Base-by-base conservation (phyloP, 23 tunicate genomes). In the Trididemnum clinides region DNA sequence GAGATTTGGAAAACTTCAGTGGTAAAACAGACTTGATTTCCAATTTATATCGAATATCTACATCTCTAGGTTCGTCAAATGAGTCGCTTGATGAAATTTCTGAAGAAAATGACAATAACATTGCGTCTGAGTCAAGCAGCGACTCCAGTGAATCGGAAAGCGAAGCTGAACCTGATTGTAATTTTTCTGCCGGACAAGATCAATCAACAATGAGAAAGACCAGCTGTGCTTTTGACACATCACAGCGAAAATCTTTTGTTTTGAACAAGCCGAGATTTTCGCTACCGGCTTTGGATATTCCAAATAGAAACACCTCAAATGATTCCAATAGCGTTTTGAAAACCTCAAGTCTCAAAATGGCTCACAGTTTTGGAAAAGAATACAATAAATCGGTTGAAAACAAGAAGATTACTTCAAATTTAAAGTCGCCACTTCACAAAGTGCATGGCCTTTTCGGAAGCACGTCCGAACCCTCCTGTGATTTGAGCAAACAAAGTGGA, bases 251-350 rank as follows among this genome's bases (percentile, higher is more conserved):
- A 72, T 25, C 64, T 49, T 85, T 85, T 85, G 57, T 74, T 33
- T 10, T 86, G 63, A 77, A 64, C 64, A 63, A 77, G 33, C 64
- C 90, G 64, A 86, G 62, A 38, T 86, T 86, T 49, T 86, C 90
- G 28, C 28, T 77, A 2, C 84, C 90, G 28, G 62, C 59, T 27
- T 3, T n/a, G 3, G 4, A 34, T 4, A 29, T 27, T 27, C n/a
- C 15, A 15, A 22, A 71, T 27, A 71, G 33, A 21, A 15, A 21
- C 4, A 62, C 69, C 6, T 26, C 27, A 62, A 62, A 4, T 12
- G 4, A 18, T 4, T 62, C 21, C 18, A 19, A 19, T 6, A 59
- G 21, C 5, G 6, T 4, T 12, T 12, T 26, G 69, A 59, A 59
- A 59, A 22, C 23, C 21, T 59, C 27, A 21, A 22, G 21, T 12